These are phyloP conservation scores for Epinotia bilunana DNA, from an alignment of 2,888 invertebrate species.

Conservation along the genomic window DNA sequence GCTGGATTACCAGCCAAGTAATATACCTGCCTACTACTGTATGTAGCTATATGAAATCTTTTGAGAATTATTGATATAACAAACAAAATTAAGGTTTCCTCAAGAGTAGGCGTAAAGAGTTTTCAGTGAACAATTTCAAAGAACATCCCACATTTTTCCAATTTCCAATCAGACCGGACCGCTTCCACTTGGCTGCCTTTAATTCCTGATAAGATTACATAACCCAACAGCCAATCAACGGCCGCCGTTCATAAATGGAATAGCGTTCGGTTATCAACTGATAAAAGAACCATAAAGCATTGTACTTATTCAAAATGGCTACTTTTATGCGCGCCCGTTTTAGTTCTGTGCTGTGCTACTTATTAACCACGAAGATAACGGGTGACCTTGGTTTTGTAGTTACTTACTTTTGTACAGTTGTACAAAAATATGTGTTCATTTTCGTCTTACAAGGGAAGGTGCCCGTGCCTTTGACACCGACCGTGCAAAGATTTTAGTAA, in stretches of 20 bases:
- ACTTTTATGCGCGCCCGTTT: conserved; percentile 70
- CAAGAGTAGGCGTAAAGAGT: not conserved
- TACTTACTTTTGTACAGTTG: too few relatives aligned
- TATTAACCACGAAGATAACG: conserved; percentile 49
- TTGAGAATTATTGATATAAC: too few relatives aligned
- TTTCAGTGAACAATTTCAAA: not conserved
- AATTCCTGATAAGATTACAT: conserved; percentile 65
- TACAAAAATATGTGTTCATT: not conserved
- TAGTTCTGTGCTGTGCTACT: conserved; percentile 65
- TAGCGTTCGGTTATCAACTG: conserved; percentile 67
- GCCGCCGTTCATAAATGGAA: conserved; percentile 74
- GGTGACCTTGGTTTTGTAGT: conserved; percentile 31
- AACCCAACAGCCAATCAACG: conserved; percentile 69
- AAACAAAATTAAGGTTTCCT: not conserved
- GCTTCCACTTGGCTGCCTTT: conserved; percentile 69
- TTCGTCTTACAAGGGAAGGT: not conserved
- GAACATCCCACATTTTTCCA: conserved; percentile 2
- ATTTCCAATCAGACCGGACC: conserved; percentile 31
- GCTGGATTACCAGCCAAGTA: not conserved
- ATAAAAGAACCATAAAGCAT: conserved; percentile 71
- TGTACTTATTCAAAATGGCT: conserved; percentile 80
- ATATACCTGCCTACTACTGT: too few relatives aligned
- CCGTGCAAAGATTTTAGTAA: too few relatives aligned
- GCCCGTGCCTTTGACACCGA: not conserved
- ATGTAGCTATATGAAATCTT: too few relatives aligned